Percentiles rank a stretch among this genome's conserved stretches.
These are phyloP conservation scores for Fragum sueziense DNA, from an alignment of 2,888 invertebrate species.

Conservation along the genomic window DNA sequence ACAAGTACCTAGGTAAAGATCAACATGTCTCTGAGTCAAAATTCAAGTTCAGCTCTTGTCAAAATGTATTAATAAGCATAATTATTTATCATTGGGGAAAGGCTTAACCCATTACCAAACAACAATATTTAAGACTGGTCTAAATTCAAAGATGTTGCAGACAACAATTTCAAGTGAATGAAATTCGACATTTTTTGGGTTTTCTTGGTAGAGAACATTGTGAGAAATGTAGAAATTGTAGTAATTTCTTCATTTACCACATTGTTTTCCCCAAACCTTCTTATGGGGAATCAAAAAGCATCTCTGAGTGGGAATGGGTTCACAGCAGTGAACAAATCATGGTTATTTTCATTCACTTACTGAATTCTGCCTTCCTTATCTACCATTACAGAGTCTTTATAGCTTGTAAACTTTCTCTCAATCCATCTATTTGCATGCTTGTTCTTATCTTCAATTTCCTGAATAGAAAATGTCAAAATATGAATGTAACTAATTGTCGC, in stretches of 20 bases:
- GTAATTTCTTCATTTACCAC: background rate
- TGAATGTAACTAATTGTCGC: no score
- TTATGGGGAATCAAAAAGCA: background rate
- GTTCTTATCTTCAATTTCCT: conserved; percentile 36
- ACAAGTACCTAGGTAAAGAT: no score
- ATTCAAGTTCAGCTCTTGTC: background rate
- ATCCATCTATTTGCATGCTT: conserved; percentile 56
- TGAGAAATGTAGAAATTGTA: background rate
- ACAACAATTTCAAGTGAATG: no score
- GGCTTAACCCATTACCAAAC: no score
- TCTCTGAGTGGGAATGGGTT: background rate
- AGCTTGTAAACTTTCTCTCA: conserved; percentile 29
- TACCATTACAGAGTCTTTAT: conserved; percentile 27
- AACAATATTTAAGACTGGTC: no score
- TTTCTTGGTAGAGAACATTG: conserved; percentile 1
- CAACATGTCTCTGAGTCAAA: background rate
- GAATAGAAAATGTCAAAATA: no score
- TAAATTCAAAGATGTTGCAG: no score
- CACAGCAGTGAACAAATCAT: background rate
- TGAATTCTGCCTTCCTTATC: conserved; percentile 52
- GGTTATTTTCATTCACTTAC: conserved; percentile 23
- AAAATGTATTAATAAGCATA: no score
- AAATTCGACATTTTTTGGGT: no score
- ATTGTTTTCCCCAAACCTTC: background rate
- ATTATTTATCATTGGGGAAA: no score